phyloP scores from a whole-genome alignment of 2,113 vertebrate genomes.

The Alligator sinensis region DNA sequence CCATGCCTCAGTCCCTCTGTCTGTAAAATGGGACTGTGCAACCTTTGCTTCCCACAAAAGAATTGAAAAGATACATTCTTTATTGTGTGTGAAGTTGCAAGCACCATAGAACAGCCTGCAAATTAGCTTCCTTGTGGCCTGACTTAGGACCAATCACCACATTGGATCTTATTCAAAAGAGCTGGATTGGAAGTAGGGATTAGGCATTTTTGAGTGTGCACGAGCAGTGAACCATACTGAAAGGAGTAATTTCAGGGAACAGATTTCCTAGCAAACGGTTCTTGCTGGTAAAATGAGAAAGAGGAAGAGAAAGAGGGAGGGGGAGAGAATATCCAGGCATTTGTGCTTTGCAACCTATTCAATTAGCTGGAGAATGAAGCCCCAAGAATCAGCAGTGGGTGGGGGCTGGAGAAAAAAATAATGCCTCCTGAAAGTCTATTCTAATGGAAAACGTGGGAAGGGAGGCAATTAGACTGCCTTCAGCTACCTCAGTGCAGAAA shows the following conservation, averaged over 20 bases:
- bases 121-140: rapidly evolving
- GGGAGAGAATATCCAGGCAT: rapidly evolving
- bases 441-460: neutral
- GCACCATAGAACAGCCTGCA: rapidly evolving
- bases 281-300: neutral
- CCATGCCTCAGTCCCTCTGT: neutral
- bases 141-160: rapidly evolving
- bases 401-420: neutral
- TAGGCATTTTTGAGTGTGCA: rapidly evolving
- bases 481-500: neutral
- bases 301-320: too few relatives aligned
- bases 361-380: neutral
- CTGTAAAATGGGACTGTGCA: neutral
- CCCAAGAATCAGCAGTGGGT: neutral
- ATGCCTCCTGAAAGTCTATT: neutral
- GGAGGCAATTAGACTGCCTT: neutral
- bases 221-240: neutral
- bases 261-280: rapidly evolving
- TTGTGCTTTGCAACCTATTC: neutral
- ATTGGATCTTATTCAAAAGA: rapidly evolving
- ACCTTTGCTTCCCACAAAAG: neutral
- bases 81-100: neutral
- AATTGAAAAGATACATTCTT: rapidly evolving
- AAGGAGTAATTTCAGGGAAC: neutral
- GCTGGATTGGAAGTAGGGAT: neutral